A percentile compares a stretch with the other conserved stretches of the same genome.
Evolutionary conservation across 2,113 vertebrate genomes (phyloP).

Genomic region (Cricetomys ansorgei): DNA sequence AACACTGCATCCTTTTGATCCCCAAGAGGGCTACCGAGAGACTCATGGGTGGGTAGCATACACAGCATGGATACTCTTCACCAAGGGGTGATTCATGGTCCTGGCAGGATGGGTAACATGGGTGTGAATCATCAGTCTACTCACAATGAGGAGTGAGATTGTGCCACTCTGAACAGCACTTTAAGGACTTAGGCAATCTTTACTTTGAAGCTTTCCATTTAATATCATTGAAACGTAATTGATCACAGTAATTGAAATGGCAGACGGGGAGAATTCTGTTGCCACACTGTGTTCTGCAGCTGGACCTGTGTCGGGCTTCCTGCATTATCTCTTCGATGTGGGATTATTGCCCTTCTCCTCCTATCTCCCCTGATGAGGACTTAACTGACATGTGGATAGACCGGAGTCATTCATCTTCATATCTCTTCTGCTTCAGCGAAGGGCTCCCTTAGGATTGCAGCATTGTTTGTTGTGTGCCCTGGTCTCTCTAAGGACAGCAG

Average conservation of each 20-base stretch:
- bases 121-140: not conserved
- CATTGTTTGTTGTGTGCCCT: not conserved
- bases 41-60: not conserved
- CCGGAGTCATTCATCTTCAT: not conserved
- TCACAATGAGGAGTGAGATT: not conserved
- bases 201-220: not conserved
- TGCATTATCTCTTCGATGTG: not conserved
- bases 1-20: not conserved
- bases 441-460: not conserved
- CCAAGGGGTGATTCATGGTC: not conserved
- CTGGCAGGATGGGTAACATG: not conserved
- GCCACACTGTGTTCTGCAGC: not conserved
- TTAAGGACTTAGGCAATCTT: not conserved
- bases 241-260: not conserved
- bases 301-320: not conserved
- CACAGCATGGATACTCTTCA: not conserved
- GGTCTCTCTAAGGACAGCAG: not conserved
- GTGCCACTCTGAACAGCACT: not conserved
- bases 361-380: slow-evolving; percentile 23
- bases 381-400: not conserved
- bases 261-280: not conserved
- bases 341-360: not conserved
- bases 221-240: not conserved
- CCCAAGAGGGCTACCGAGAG: not conserved
- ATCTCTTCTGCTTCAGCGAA: not conserved